Conservation (phyloP, 1,140 invertebrate species). For the Chrysomallon squamiferum region DNA sequence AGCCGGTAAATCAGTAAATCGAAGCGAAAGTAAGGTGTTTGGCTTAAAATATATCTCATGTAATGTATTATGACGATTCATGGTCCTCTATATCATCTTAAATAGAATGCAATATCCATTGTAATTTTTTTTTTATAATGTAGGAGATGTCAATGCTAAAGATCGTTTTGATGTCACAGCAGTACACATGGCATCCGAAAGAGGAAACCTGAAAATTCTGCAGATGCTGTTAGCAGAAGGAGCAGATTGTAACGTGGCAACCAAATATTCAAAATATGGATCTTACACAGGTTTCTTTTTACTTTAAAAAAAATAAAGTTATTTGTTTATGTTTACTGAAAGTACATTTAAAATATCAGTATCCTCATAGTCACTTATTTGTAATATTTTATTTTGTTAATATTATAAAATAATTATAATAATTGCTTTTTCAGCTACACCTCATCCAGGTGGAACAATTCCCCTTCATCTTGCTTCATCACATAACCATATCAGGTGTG, state of each 20-base stretch:
- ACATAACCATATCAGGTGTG: slow-evolving; percentile 50
- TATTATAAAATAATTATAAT: no score
- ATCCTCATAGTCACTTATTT: not conserved
- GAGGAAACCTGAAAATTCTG: slow-evolving; percentile 50
- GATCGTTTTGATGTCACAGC: slow-evolving; percentile 60
- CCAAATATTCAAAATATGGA: slow-evolving; percentile 57
- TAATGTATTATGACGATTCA: no score
- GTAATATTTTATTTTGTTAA: not conserved
- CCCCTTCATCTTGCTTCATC: slow-evolving; percentile 48
- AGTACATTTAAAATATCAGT: no score
- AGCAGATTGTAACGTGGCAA: slow-evolving; percentile 51
- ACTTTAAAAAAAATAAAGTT: not conserved
- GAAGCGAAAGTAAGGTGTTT: no score
- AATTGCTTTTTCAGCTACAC: slow-evolving; percentile 34
- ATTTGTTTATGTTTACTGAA: not conserved
- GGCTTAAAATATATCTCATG: no score
- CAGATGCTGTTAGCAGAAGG: slow-evolving; percentile 49
- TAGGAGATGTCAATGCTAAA: slow-evolving; percentile 52
- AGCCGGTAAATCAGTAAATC: no score
- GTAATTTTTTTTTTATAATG: slow-evolving; percentile 20
- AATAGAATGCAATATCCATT: no score
- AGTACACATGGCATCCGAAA: slow-evolving; percentile 57
- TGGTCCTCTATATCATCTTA: no score
- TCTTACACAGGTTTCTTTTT: slow-evolving; percentile 53
- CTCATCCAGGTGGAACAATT: slow-evolving; percentile 51